Base-by-base conservation (phyloP, 2,113 vertebrate species). In the Ophiodon elongatus region DNA sequence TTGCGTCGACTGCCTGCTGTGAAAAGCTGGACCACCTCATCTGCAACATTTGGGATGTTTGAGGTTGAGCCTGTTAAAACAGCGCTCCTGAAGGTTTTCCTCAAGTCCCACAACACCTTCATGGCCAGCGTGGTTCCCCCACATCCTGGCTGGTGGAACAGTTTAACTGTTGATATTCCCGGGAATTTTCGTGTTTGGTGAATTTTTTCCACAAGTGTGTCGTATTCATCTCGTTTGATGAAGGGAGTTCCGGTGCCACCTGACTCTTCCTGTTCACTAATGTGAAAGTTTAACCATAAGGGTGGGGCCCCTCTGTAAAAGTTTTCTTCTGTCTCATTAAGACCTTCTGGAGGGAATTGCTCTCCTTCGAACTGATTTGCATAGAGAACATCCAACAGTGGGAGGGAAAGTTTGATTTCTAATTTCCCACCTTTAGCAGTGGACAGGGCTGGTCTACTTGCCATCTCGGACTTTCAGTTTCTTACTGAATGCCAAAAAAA, bases 111-210 rank as follows among this genome's bases (percentile, higher is more conserved):
- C 31, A 93, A 0, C 33, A 90, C 65, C 52, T 93, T 87, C 91
- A 85, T 93, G 45, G 87, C 89, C 69, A 92, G 21, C 8, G 92
- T 93, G 25, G 91, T 86, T 1, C 91, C 92, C 0, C 92, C 89
- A 74, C 86, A 17, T 21, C 92, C 91, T 62, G 84, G 80, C 1
- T 89, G 33, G 56, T 93, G 91, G 25, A 64, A 0, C 21, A 87
- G 33, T 14, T 81, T 47, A 39, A 86, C 68, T 6, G 23, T 0
- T 50, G 31, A 82, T 57, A 23, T 60, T 65, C 54, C 45, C 47
- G 15, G 31, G 33, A 0, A 0, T 25, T 2, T 74, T 33, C 37
- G 19, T 0, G 0, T 39, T 37, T 23, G 0, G 0, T 0, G 0
- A 69, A 87, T 43, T 59, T 66, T 1, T 0, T 25, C 0, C 4